phyloP scores from a whole-genome alignment of 2,888 invertebrate species.

The Parapristionchus giblindavisi region DNA sequence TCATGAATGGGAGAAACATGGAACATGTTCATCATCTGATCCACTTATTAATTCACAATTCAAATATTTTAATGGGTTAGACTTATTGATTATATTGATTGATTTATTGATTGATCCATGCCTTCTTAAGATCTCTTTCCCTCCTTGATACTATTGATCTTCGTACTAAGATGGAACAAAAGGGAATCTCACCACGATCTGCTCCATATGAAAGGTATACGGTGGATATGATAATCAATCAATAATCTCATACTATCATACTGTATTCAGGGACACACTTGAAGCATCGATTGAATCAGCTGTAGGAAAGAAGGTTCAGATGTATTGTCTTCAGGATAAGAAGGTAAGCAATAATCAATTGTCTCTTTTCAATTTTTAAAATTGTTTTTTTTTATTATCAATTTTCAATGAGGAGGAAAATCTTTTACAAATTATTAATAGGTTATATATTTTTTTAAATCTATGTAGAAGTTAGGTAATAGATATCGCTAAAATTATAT shows the following conservation, averaged over 20 bases:
- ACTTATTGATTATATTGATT: background rate
- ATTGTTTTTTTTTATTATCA: no score
- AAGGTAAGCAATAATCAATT: conserved; percentile 12
- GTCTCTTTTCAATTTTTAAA: no score
- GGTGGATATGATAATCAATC: background rate
- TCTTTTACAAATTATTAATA: no score
- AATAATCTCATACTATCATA: no score
- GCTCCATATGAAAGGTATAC: conserved; percentile 34
- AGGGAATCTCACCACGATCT: conserved; percentile 21
- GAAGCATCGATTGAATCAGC: background rate
- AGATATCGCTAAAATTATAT: no score
- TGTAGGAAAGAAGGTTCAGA: conserved; percentile 20
- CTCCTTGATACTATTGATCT: conserved; percentile 22
- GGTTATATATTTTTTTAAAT: no score
- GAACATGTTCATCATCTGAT: conserved; percentile 27
- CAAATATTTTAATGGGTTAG: conserved; percentile 26
- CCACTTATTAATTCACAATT: conserved; percentile 8
- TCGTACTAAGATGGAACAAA: conserved; percentile 7
- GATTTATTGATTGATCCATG: no score
- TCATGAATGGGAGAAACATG: conserved; percentile 39
- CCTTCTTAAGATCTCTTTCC: conserved; percentile 31
- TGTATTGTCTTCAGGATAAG: conserved; percentile 35
- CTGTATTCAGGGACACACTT: conserved; percentile 17
- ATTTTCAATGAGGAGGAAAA: no score
- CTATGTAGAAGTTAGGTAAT: no score